Base-by-base conservation (phyloP, 2,113 vertebrate species). In the Spermophilus dauricus region DNA sequence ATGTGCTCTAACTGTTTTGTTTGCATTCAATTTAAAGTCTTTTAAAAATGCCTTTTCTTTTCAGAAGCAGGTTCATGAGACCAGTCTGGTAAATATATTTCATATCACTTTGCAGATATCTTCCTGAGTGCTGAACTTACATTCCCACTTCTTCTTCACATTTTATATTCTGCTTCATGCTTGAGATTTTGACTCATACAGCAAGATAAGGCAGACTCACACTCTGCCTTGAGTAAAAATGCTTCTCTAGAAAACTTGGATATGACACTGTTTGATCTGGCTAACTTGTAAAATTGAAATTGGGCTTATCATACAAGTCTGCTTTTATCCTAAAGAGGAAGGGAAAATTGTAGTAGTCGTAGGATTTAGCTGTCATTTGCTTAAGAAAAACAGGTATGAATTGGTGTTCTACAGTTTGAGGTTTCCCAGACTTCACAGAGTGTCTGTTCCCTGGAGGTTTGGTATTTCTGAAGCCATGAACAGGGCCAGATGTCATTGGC, bases 71-170 rank as follows among this genome's bases (percentile, higher is more conserved):
- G 78, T 94, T 89, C 73, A 93, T 94, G 45, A 97, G 83, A 89
- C 86, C 34, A 96, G 34, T 89, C n/a, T 86, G 32, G 39, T 89
- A 92, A 98, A 96, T 94, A 89, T 37, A 96, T 96, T 96, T 92
- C 70, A 61, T 70, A 84, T 80, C 70, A 80, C 70, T 95, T 96
- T 92, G 45, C 34, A 94, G 13, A 87, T 95, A 81, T 34, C 22
- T 95, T 30, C 56, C 42, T 95, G 42, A 92, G 70, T 90, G 76
- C 84, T 94, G 13, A 96, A 93, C 78, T 96, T 89, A 78, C 42
- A 89, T 97, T 96, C 87, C 51, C 48, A 56, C 45, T 45, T 9
- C 81, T 76, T 42, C 56, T 58, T 85, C 18, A 86, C 39, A 83
- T 96, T 91, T 96, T 86, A 82, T 82, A 48, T 95, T 95, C 72